A percentile compares a stretch with the other conserved stretches of the same genome.
Conservation (phyloP, 1,140 invertebrate species). For the Drosophila jambulina region DNA sequence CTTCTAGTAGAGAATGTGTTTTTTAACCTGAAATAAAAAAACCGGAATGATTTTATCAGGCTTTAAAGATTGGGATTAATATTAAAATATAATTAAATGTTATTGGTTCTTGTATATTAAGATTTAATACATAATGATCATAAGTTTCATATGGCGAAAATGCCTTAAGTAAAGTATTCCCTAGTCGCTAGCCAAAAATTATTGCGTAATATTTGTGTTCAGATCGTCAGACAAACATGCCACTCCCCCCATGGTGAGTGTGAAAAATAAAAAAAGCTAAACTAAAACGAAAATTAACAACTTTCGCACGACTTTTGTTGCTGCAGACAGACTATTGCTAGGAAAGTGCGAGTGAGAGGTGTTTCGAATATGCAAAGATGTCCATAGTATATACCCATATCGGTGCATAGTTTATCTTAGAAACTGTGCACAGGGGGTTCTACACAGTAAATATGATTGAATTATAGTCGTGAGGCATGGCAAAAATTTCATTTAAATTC, state of each 20-base stretch:
- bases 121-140: background rate
- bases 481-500: conserved; percentile 56
- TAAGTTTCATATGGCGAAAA: background rate
- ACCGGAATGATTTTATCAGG: background rate
- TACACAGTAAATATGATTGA: conserved; percentile 55
- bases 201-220: conserved; percentile 47
- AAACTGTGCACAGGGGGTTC: background rate
- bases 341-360: background rate
- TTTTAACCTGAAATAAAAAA: background rate
- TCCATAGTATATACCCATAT: conserved; percentile 46
- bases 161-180: conserved; percentile 5
- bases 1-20: background rate
- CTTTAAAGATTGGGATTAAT: background rate
- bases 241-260: conserved; percentile 28
- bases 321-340: conserved; percentile 6
- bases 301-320: conserved; percentile 64
- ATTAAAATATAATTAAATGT: background rate
- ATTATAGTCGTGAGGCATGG: conserved; percentile 48
- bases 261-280: conserved; percentile 64
- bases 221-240: conserved; percentile 18
- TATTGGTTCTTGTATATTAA: background rate
- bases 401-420: conserved; percentile 34
- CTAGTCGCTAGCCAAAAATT: conserved; percentile 1
- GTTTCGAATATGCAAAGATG: background rate
- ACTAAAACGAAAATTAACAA: conserved; percentile 52